These are phyloP conservation scores for Diadromus collaris DNA, from an alignment of 2,888 invertebrate species.

Conservation along the genomic window DNA sequence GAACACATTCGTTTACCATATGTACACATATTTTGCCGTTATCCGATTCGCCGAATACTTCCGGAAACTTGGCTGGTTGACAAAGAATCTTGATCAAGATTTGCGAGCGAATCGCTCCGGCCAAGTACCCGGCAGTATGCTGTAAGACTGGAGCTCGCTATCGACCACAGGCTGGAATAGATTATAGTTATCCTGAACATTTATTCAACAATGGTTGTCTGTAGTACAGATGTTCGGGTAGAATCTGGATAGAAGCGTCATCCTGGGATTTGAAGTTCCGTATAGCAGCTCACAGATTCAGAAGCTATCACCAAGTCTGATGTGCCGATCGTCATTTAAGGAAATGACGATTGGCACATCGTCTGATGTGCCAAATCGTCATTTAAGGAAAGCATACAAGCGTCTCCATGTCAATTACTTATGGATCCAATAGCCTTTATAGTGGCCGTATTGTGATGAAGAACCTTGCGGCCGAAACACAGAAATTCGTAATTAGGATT, in stretches of 20 bases:
- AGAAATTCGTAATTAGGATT: not conserved
- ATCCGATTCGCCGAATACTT: slow-evolving; percentile 7
- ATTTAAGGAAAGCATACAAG: too few species aligned
- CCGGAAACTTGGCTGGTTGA: slow-evolving; percentile 40
- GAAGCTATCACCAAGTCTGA: not conserved
- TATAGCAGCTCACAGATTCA: not conserved
- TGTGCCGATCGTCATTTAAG: not conserved
- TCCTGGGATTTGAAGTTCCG: not conserved
- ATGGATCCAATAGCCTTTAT: not conserved
- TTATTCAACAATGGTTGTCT: slow-evolving; percentile 18
- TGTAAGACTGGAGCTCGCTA: slow-evolving; percentile 11
- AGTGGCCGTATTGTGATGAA: not conserved
- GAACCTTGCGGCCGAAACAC: not conserved
- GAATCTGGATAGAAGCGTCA: not conserved
- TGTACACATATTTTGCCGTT: slow-evolving; percentile 27
- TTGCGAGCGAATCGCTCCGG: slow-evolving; percentile 28
- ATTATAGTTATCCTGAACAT: slow-evolving; percentile 39
- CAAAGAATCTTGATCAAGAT: slow-evolving; percentile 47
- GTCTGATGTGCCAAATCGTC: too few species aligned
- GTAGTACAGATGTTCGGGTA: not conserved
- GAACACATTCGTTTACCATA: slow-evolving; percentile 1
- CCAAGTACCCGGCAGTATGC: slow-evolving; percentile 20
- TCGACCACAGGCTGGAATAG: not conserved
- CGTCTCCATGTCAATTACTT: not conserved
- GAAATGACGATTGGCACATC: too few species aligned